Conservation (phyloP, 1,140 invertebrate genomes). For the Spodoptera litura region DNA sequence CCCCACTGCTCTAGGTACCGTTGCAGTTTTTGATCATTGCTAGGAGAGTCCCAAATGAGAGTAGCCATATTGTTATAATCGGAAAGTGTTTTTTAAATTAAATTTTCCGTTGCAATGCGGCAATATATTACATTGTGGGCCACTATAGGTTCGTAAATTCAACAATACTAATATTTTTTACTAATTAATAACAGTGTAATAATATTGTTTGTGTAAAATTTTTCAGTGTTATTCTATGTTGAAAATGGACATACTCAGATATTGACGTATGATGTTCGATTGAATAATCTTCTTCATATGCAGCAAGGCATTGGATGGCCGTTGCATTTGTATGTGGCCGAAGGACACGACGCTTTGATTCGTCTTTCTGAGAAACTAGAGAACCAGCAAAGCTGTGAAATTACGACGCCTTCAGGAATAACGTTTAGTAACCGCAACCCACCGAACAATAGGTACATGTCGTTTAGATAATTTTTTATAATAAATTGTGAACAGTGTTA, state of each 20-base stretch:
- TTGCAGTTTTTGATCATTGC: slow-evolving; percentile 9
- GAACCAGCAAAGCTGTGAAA: slow-evolving; percentile 58
- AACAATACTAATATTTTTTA: too few species aligned
- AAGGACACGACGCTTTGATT: slow-evolving; percentile 72
- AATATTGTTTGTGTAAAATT: too few species aligned
- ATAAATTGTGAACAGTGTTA: not conserved
- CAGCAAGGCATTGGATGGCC: slow-evolving; percentile 75
- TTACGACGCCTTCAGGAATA: slow-evolving; percentile 64
- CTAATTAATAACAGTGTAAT: too few species aligned
- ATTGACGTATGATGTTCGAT: slow-evolving; percentile 48
- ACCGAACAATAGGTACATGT: slow-evolving; percentile 63
- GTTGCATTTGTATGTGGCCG: slow-evolving; percentile 57
- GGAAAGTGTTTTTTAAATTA: not conserved
- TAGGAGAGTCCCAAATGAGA: not conserved
- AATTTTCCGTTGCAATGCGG: not conserved
- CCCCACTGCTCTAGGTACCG: not conserved
- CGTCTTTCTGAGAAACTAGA: slow-evolving; percentile 47
- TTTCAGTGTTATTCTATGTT: slow-evolving; percentile 22
- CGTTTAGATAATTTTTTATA: not conserved
- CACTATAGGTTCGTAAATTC: slow-evolving; percentile 3
- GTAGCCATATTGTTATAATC: not conserved
- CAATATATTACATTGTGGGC: not conserved
- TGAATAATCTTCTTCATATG: slow-evolving; percentile 64
- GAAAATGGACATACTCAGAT: slow-evolving; percentile 19
- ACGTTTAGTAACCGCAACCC: slow-evolving; percentile 62